A percentile compares a stretch with the other conserved stretches of the same genome.
These are phyloP conservation scores for Megatriorchis doriae DNA, from an alignment of 2,113 vertebrate species.

Conservation along the genomic window DNA sequence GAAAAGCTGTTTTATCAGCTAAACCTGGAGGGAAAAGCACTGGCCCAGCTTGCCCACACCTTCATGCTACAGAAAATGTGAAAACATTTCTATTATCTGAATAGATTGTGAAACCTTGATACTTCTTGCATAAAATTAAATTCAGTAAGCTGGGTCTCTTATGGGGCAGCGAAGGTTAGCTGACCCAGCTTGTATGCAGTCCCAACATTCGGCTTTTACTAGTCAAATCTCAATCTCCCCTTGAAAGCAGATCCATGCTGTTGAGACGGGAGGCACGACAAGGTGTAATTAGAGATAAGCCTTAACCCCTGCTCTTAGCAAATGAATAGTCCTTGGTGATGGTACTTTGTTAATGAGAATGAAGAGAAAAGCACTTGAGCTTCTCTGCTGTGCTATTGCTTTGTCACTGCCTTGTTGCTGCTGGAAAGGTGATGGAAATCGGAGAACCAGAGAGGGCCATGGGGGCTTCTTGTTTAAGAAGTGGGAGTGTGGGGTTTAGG, in stretches of 20 bases:
- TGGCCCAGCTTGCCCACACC: background rate
- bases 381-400: background rate
- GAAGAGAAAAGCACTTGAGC: background rate
- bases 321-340: background rate
- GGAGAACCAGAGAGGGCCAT: fast-evolving
- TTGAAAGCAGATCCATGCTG: background rate
- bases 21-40: background rate
- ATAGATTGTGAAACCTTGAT: background rate
- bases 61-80: background rate
- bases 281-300: background rate
- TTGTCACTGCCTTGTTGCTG: background rate
- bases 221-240: background rate
- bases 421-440: background rate
- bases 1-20: background rate
- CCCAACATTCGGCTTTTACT: background rate
- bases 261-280: background rate
- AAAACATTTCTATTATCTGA: background rate
- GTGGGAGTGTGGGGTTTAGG: background rate
- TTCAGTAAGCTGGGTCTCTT: background rate
- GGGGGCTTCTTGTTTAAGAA: background rate
- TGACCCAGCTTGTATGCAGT: background rate
- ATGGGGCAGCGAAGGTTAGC: background rate
- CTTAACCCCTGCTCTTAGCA: background rate
- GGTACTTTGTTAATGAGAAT: background rate
- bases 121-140: background rate